Evolutionary conservation across 2,113 vertebrate genomes (phyloP).

Genomic region (Sorex fumeus): DNA sequence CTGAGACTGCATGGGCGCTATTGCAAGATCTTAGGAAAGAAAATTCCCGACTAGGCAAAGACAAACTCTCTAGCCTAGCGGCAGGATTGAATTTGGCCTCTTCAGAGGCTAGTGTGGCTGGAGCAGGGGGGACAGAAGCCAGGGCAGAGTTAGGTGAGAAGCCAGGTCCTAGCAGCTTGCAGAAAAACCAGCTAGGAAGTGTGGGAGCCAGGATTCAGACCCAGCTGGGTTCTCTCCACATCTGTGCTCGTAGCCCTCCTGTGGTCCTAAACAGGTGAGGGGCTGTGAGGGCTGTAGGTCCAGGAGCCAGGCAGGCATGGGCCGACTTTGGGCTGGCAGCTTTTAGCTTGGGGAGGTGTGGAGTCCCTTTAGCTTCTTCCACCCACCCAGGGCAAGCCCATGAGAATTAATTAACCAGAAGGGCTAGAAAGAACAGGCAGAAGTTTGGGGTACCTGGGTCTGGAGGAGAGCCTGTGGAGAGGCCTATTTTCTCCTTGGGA

Average conservation of each 20-base stretch:
- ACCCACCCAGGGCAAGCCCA: not conserved
- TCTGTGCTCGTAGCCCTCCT: not conserved
- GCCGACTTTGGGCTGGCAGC: not conserved
- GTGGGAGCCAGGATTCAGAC: slow-evolving; percentile 12
- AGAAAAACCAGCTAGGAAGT: not conserved
- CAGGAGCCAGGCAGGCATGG: not conserved
- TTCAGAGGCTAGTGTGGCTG: not conserved
- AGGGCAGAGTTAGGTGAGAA: not conserved
- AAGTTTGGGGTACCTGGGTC: not conserved
- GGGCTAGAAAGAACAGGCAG: not conserved
- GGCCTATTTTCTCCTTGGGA: not conserved
- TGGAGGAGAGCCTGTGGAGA: not conserved
- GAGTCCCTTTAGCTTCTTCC: not conserved
- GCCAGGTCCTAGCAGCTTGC: not conserved
- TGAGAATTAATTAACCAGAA: slow-evolving; percentile 16
- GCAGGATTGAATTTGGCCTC: not conserved
- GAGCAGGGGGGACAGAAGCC: not conserved
- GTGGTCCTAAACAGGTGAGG: not conserved
- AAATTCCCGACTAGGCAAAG: slow-evolving; percentile 12
- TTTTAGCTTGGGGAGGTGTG: not conserved
- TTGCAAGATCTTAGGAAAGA: not conserved
- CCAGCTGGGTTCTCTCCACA: not conserved
- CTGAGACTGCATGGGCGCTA: not conserved
- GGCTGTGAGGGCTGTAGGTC: not conserved
- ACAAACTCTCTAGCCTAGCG: not conserved